Percentiles rank a stretch among this genome's conserved stretches.
phyloP scores from a whole-genome alignment of 2,113 vertebrate species.

The Macheiramphus alcinus region DNA sequence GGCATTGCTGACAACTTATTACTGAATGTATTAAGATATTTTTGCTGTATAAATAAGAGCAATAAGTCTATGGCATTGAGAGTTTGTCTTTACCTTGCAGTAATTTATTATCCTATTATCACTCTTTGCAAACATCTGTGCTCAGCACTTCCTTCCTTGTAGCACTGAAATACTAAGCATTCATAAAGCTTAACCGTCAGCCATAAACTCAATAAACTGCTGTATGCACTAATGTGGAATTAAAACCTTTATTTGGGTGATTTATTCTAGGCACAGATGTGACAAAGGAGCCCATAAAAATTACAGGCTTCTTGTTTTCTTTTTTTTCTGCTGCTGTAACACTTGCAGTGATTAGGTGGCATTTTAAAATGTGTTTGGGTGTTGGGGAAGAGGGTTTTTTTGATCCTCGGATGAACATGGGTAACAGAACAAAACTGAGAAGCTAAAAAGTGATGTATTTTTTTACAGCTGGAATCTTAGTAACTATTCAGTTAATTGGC shows the following conservation, averaged over 20 bases:
- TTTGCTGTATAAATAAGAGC: conserved; percentile 10
- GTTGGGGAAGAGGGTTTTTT: not conserved
- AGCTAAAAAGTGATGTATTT: not conserved
- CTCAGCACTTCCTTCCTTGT: conserved; percentile 55
- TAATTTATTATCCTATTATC: conserved; percentile 79
- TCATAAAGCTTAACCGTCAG: not conserved
- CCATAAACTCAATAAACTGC: conserved; percentile 16
- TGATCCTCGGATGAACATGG: not conserved
- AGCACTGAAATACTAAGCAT: conserved; percentile 58
- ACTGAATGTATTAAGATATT: not conserved
- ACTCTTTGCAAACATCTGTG: conserved; percentile 68
- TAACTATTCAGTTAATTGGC: not conserved
- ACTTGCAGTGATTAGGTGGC: not conserved
- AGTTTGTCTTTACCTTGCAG: conserved; percentile 27
- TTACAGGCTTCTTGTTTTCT: not conserved
- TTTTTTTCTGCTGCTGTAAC: not conserved
- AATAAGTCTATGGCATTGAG: not conserved
- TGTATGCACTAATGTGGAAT: not conserved
- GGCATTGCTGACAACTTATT: not conserved
- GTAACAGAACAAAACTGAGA: not conserved
- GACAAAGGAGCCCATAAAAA: conserved; percentile 21
- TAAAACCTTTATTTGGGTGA: conserved; percentile 32
- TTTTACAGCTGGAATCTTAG: not conserved
- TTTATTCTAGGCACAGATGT: conserved; percentile 3
- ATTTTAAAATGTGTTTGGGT: not conserved